Evolutionary conservation across 2,888 invertebrate genomes (phyloP), one percentile per base, ranked within the genome.

Genomic region (Pseudoips prasinana): DNA sequence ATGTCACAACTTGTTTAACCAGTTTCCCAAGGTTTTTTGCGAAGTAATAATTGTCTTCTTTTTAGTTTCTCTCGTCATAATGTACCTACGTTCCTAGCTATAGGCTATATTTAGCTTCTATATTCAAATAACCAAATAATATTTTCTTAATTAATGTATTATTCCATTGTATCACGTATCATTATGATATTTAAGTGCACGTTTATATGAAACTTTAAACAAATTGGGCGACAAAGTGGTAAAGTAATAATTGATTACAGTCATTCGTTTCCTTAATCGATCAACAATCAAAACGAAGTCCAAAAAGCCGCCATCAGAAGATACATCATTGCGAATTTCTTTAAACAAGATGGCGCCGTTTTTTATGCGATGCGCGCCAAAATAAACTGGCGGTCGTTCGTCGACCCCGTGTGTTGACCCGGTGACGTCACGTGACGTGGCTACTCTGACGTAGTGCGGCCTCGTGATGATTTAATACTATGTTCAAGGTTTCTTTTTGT

Each of bases 321-420:
- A 52, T 33, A 44, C 44, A 54, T 59, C 44, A 55, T 60, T 56
- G 64, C 58, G 38, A 58, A 65, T 58, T 64, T 49, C 49, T 50
- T 14, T 63, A 62, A 52, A 56, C 64, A 78, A 80, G 66, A 79
- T 79, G 78, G 79, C 72, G 66, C 41, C 52, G 26, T 22, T 72
- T 74, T 73, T 72, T 69, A 58, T 58, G 42, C 58, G 62, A 63
- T 66, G 73, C 73, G 74, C 78, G 80, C 82, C 80, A 82, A 85
- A 85, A 81, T 80, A 77, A 74, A 74, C 68, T 73, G 72, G 73
- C 81, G 85, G 84, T 76, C 85, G 86, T 85, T 84, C 84, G 79
- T 83, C 80, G 77, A 85, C 75, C 68, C 49, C 53, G 57, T 65
- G 70, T 69, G 71, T 61, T 66, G 71, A 59, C 59, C 54, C 46